Evolutionary conservation across 2,888 invertebrate genomes (phyloP).

Genomic region (Trilocha varians): DNA sequence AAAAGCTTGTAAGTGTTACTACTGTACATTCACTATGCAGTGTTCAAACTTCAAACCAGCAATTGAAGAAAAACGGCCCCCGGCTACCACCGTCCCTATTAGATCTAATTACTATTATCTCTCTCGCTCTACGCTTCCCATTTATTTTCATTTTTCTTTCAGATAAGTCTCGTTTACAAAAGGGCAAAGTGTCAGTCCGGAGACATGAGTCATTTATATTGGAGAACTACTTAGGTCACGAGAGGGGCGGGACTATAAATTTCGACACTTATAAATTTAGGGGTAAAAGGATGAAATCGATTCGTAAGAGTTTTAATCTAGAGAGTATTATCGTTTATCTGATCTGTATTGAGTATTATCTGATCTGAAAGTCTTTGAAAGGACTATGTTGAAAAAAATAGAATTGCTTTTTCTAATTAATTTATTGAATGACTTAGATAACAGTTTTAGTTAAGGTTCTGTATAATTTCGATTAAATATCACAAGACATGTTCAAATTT

Average conservation of each 20-base stretch:
- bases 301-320: too few species aligned
- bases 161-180: slow-evolving; percentile 14
- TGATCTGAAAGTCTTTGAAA: too few species aligned
- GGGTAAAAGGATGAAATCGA: not conserved
- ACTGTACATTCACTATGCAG: slow-evolving; percentile 1
- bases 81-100: slow-evolving; percentile 29
- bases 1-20: too few species aligned
- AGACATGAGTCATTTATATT: slow-evolving; percentile 5
- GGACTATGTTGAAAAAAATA: too few species aligned
- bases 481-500: too few species aligned
- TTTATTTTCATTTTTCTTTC: slow-evolving; percentile 19
- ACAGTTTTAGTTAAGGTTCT: too few species aligned
- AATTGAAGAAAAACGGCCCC: slow-evolving; percentile 31
- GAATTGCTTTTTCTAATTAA: too few species aligned
- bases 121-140: slow-evolving; percentile 17
- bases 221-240: slow-evolving; percentile 4
- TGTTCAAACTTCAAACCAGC: slow-evolving; percentile 14
- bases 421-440: too few species aligned
- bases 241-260: not conserved
- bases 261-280: not conserved
- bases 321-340: too few species aligned
- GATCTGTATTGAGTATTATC: too few species aligned
- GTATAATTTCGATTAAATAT: too few species aligned
- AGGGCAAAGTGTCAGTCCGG: slow-evolving; percentile 3
- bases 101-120: slow-evolving; percentile 42